These are phyloP conservation scores for Tortrix viridana DNA, from an alignment of 2,888 invertebrate genomes.

Conservation along the genomic window DNA sequence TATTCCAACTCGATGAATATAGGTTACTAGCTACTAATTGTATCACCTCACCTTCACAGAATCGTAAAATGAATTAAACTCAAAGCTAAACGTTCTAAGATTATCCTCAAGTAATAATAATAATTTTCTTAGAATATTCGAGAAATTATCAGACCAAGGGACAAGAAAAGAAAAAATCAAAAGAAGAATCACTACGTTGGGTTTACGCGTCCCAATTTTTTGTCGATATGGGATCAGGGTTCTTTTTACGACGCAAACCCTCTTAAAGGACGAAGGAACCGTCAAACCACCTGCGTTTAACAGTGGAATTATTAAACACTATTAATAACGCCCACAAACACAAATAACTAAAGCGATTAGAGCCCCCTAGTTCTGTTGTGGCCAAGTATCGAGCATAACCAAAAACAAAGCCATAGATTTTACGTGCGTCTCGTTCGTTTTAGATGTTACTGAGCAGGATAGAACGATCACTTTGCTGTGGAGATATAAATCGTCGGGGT, in stretches of 20 bases:
- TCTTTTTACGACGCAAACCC: background rate
- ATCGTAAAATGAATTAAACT: no score
- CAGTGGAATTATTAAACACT: constrained; percentile 10
- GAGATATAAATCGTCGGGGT: constrained; percentile 28
- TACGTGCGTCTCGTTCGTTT: constrained; percentile 8
- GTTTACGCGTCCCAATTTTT: background rate
- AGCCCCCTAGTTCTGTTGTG: constrained; percentile 14
- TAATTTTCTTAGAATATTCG: no score
- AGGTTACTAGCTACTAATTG: no score
- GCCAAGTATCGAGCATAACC: background rate
- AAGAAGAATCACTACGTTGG: background rate
- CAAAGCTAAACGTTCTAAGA: no score
- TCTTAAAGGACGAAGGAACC: constrained; percentile 3
- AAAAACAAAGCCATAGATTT: background rate
- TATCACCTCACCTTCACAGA: no score
- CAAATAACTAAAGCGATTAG: constrained; percentile 41
- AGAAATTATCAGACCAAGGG: no score
- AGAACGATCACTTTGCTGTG: background rate
- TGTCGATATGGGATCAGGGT: background rate
- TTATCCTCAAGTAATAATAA: no score
- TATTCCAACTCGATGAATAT: no score
- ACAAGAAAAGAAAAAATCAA: no score
- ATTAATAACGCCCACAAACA: constrained; percentile 20
- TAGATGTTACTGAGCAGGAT: constrained; percentile 11
- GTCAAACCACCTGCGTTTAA: constrained; percentile 1